phyloP scores from a whole-genome alignment of 2,113 vertebrate genomes.

The Phoxinus phoxinus region DNA sequence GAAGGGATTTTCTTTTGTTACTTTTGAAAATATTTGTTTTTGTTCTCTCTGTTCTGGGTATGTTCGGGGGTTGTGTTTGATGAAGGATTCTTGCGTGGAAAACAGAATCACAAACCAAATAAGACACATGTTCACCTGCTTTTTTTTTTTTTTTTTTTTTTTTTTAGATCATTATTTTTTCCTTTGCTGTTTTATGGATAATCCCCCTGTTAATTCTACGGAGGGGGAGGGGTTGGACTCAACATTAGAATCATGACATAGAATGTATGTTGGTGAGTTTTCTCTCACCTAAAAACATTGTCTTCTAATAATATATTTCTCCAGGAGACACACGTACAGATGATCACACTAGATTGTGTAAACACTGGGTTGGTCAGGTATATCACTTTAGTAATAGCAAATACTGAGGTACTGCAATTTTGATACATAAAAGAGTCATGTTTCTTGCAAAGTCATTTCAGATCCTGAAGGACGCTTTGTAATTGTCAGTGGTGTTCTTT shows the following conservation, averaged over 20 bases:
- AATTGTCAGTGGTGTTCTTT: constrained; percentile 10
- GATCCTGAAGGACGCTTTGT: background rate
- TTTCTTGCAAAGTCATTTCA: background rate
- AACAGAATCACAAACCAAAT: too few relatives aligned
- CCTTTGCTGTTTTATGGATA: background rate
- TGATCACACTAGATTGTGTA: background rate
- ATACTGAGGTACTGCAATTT: background rate
- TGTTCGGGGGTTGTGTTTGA: background rate
- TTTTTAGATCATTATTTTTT: background rate
- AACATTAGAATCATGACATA: background rate
- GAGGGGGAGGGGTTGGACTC: background rate
- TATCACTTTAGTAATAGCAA: background rate
- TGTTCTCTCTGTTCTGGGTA: background rate
- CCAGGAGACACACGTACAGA: constrained; percentile 7
- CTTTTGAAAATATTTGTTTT: background rate
- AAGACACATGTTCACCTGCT: too few relatives aligned
- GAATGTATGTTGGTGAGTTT: background rate
- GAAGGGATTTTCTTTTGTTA: background rate
- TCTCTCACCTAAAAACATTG: constrained; percentile 1
- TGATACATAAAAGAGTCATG: background rate
- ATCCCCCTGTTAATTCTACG: background rate
- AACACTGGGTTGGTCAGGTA: background rate
- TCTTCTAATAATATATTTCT: background rate
- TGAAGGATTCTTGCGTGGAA: background rate
- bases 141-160: background rate